Evolutionary conservation across 2,888 invertebrate species (phyloP).

Genomic region (Drosophila multiciliata): DNA sequence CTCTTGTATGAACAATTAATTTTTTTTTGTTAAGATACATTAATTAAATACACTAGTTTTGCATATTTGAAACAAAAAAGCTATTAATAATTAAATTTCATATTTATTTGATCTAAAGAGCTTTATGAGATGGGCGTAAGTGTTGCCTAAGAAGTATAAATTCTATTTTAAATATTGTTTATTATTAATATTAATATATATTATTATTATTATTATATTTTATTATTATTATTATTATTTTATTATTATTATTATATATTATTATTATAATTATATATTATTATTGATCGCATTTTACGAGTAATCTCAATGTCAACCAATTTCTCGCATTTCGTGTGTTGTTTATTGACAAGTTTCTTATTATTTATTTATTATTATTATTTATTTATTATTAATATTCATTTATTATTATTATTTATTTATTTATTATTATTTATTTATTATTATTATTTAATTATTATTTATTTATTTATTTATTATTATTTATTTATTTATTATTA

Average conservation of each 20-base stretch:
- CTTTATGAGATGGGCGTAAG: accelerated
- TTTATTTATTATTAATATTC: no score
- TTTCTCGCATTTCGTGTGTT: background rate
- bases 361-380: no score
- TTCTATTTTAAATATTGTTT: background rate
- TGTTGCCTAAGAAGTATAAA: background rate
- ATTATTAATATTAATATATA: no score
- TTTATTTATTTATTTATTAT: no score
- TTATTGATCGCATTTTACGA: background rate
- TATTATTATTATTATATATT: no score
- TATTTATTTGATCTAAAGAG: background rate
- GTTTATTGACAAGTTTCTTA: background rate
- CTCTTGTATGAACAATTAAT: background rate
- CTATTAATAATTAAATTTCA: background rate
- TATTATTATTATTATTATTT: no score
- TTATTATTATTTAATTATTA: no score
- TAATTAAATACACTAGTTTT: background rate
- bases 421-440: no score
- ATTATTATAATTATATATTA: no score
- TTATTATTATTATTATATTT: no score
- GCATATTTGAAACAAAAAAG: background rate
- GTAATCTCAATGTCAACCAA: conserved; percentile 7
- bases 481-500: no score
- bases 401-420: no score
- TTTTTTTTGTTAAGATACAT: background rate